These are phyloP conservation scores for Ophion ventricosus DNA, from an alignment of 2,888 invertebrate species.

Conservation along the genomic window DNA sequence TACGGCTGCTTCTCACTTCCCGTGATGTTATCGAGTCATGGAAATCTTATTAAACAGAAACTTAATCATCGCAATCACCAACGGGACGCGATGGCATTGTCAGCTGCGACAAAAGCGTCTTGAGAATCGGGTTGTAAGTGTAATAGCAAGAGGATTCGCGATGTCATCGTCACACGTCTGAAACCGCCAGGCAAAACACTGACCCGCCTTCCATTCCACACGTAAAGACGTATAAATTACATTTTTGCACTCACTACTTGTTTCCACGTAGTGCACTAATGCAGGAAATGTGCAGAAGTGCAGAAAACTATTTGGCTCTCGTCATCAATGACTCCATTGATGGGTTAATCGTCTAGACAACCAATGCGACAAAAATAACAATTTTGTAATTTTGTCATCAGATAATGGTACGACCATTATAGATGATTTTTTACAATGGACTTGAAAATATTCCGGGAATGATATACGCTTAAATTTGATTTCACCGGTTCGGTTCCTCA, in stretches of 20 bases:
- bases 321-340: slow-evolving; percentile 6
- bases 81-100: slow-evolving; percentile 33
- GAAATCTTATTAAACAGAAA: slow-evolving; percentile 22
- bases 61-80: slow-evolving; percentile 31
- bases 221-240: slow-evolving; percentile 49
- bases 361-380: background rate
- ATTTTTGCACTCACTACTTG: slow-evolving; percentile 47
- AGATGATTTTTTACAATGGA: no score
- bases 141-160: slow-evolving; percentile 17
- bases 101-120: slow-evolving; percentile 4
- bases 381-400: no score
- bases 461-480: no score
- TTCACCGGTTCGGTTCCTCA: no score
- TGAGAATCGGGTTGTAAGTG: background rate
- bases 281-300: slow-evolving; percentile 23
- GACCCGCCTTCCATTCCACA: background rate
- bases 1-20: background rate
- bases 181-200: slow-evolving; percentile 36
- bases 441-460: no score
- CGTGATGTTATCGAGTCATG: slow-evolving; percentile 23
- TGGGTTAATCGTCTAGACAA: background rate
- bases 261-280: slow-evolving; percentile 5
- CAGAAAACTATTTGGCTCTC: slow-evolving; percentile 22
- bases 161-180: slow-evolving; percentile 47
- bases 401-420: no score